Evolutionary conservation across 2,797 vertebrate genomes (phyloP), one percentile per base, ranked within the genome.

Genomic region (Neosilurus mollespiculum): DNA sequence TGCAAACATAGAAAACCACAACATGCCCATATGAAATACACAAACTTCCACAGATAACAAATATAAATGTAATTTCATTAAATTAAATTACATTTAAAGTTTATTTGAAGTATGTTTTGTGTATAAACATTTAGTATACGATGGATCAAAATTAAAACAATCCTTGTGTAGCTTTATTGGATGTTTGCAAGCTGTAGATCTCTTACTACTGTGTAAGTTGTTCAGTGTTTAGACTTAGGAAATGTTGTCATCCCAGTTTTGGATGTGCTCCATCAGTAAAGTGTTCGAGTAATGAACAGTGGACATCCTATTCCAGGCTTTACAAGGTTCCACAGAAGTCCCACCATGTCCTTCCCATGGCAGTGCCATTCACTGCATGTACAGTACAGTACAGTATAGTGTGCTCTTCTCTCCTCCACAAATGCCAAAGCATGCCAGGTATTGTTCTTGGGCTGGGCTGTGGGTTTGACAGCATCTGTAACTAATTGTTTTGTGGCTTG

Each of bases 241-340:
- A 71, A 51, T 78, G 64, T 59, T 81, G 14, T 83, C 84, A 85
- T 81, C 61, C 59, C 79, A n/a, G 53, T 80, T 84, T 84, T 87
- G 86, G 83, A 84, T 84, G 51, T 18, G 20, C 67, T 87, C 86
- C 83, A 82, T 81, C 59, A 80, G 80, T 85, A 85, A 89, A 86
- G 69, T n/a, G 24, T 43, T 79, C 64, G 82, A 88, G 87, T 87
- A 86, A 87, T 82, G 85, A 85, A 84, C 16, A 49, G 76, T 86
- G 71, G 59, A 77, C 86, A 78, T 87, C 81, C 81, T 87, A 85
- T 84, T 82, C 85, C 78, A 87, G 71, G 81, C 86, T 89, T 89
- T 88, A 86, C 85, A 84, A 83, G 80, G 81, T 85, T 86, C 84
- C 59, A 62, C 54, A 59, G 73, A 87, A 86, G 62, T 87, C 80